These are phyloP conservation scores for Pseudochaenichthys georgianus DNA, from an alignment of 2,797 vertebrate species.

Conservation along the genomic window DNA sequence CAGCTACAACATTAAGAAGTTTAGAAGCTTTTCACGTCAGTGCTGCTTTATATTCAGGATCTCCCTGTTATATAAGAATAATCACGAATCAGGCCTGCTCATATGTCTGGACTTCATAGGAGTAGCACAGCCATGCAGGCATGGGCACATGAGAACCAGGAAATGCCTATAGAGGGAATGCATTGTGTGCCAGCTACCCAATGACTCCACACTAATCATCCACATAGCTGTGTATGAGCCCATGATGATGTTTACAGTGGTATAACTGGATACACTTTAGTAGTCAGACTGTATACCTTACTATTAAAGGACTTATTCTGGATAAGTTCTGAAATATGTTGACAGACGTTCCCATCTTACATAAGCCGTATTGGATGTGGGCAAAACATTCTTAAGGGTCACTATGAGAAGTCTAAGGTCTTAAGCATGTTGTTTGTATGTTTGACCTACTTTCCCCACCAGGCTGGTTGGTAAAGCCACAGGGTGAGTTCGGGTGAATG, in stretches of 20 bases:
- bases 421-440: slow-evolving; percentile 61
- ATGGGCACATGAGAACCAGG: slow-evolving; percentile 70
- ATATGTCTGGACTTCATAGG: slow-evolving; percentile 31
- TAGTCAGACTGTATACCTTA: not conserved
- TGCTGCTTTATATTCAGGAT: slow-evolving; percentile 1
- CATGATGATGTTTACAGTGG: slow-evolving; percentile 4
- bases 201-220: slow-evolving; percentile 55
- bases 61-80: not conserved
- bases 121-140: slow-evolving; percentile 46
- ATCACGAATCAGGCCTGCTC: slow-evolving; percentile 9
- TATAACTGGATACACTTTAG: slow-evolving; percentile 38
- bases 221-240: slow-evolving; percentile 28
- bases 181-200: slow-evolving; percentile 62
- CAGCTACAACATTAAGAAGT: slow-evolving; percentile 19
- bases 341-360: slow-evolving; percentile 1
- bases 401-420: slow-evolving; percentile 41
- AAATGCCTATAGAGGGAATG: slow-evolving; percentile 70
- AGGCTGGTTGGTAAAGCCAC: slow-evolving; percentile 50
- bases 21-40: not conserved
- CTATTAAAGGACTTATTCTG: no score
- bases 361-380: slow-evolving; percentile 14
- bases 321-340: slow-evolving; percentile 17
- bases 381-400: slow-evolving; percentile 30
- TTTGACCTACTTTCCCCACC: slow-evolving; percentile 75
- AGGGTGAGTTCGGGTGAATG: slow-evolving; percentile 54